A percentile compares a stretch with the other conserved stretches of the same genome.
Conservation (phyloP, 2,113 vertebrate species). For the Butastur rufipennis region DNA sequence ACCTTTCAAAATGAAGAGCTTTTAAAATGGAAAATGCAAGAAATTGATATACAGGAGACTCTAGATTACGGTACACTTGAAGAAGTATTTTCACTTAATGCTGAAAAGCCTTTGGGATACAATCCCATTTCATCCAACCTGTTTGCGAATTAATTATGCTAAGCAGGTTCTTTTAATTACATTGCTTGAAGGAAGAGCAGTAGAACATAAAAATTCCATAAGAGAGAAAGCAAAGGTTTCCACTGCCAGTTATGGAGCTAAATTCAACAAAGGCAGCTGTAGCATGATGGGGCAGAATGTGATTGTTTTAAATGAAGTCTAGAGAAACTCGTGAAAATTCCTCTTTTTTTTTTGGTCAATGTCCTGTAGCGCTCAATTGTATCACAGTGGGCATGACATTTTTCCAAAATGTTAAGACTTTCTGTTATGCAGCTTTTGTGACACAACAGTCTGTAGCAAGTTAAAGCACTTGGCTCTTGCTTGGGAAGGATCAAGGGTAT, state of each 20-base stretch:
- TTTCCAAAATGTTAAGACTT: not conserved
- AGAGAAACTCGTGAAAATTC: not conserved
- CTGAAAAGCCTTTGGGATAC: conserved; percentile 51
- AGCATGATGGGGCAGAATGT: not conserved
- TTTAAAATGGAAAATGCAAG: not conserved
- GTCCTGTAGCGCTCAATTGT: not conserved
- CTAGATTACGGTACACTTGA: not conserved
- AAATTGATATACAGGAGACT: not conserved
- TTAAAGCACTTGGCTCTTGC: not conserved
- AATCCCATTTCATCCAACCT: conserved; percentile 32
- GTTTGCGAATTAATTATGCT: conserved; percentile 56
- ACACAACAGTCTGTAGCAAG: not conserved
- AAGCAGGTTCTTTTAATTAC: conserved; percentile 54
- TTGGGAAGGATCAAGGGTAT: not conserved
- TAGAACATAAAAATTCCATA: conserved; percentile 14
- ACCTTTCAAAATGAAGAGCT: not conserved
- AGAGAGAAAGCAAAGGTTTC: not conserved
- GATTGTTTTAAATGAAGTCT: not conserved
- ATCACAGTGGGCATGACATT: not conserved
- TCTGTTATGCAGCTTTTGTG: not conserved
- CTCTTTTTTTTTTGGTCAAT: not conserved
- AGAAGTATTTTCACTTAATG: conserved; percentile 8
- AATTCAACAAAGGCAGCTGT: not conserved
- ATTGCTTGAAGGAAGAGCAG: conserved; percentile 51
- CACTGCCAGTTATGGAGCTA: not conserved